Evolutionary conservation across 2,113 vertebrate species (phyloP), one percentile per base, ranked within the genome.

Genomic region (Amphiprion percula): DNA sequence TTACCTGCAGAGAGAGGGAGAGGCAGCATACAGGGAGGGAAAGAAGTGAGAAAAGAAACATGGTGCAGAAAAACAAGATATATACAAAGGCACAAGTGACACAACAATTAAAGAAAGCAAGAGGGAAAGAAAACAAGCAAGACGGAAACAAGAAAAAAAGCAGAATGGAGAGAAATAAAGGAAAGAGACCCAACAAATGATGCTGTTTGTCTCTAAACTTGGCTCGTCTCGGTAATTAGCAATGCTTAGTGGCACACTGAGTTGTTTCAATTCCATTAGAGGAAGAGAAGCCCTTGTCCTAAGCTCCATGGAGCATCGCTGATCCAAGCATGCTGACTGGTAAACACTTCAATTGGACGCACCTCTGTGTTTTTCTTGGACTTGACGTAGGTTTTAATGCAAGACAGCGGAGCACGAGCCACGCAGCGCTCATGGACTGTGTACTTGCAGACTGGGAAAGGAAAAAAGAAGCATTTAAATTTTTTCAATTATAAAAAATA

Each of bases 311-410:
- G 64, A 86, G 75, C 80, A 71, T 61, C 28, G 47, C 72, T 79
- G 85, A 90, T 74, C 84, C 74, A 53, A 77, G 87, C 88, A 81
- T 92, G 91, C 87, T 65, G 64, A 50, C 77, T 67, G 68, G 74
- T 84, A 80, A 90, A 86, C 87, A 85, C 89, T 93, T 85, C 83
- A 86, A 93, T 92, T 83, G 65, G 88, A 94, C 95, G 93, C 94
- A 99, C 98, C 87, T 97, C 96, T 0, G 95, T 95, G 91, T 97
- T 97, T 93, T 97, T 98, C 95, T 97, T 98, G 85, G 97, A 96
- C 90, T 98, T 97, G 85, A 97, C 96, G 0, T 97, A 98, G 37
- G 97, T 97, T 95, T 97, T 97, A 94, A 98, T 98, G 90, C 97
- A 98, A 63, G 96, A 97, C 10, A 95, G 95, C 0, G 96, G 97